Evolutionary conservation across 2,888 invertebrate species (phyloP).

Genomic region (Cepaea hortensis): DNA sequence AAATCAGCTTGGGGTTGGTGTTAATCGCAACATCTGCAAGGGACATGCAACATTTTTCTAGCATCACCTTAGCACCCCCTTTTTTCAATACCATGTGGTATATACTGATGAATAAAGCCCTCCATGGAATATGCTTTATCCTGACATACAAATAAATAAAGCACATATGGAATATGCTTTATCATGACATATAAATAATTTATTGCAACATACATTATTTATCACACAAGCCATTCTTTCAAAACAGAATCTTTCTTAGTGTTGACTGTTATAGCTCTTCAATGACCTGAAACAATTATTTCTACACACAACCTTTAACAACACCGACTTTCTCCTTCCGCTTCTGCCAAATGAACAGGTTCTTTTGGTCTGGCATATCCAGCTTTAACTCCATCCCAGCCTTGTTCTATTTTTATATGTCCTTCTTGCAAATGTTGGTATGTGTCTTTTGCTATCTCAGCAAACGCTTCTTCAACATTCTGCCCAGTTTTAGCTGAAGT

Average conservation of each 20-base stretch:
- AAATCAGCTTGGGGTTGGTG: too few species aligned
- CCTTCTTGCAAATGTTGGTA: constrained; percentile 90
- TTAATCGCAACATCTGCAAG: too few species aligned
- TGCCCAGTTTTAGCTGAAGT: constrained; percentile 95
- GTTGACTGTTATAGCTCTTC: neutral
- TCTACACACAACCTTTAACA: constrained; percentile 80
- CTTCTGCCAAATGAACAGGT: constrained; percentile 84
- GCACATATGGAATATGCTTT: too few species aligned
- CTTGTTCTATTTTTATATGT: constrained; percentile 87
- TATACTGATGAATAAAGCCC: too few species aligned
- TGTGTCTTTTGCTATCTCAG: constrained; percentile 89
- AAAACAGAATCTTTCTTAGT: neutral
- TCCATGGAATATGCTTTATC: too few species aligned
- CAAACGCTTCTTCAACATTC: constrained; percentile 95
- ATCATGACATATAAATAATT: too few species aligned
- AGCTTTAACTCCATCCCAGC: constrained; percentile 97
- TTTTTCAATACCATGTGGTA: too few species aligned
- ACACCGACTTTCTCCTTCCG: constrained; percentile 90
- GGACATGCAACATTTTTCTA: too few species aligned
- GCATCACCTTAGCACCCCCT: too few species aligned
- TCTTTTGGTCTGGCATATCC: constrained; percentile 79
- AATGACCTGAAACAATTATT: neutral
- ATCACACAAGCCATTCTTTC: too few species aligned
- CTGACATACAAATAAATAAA: too few species aligned
- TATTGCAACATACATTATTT: too few species aligned